These are phyloP conservation scores for Amazona finschi DNA, from an alignment of 2,797 vertebrate genomes.

Conservation along the genomic window DNA sequence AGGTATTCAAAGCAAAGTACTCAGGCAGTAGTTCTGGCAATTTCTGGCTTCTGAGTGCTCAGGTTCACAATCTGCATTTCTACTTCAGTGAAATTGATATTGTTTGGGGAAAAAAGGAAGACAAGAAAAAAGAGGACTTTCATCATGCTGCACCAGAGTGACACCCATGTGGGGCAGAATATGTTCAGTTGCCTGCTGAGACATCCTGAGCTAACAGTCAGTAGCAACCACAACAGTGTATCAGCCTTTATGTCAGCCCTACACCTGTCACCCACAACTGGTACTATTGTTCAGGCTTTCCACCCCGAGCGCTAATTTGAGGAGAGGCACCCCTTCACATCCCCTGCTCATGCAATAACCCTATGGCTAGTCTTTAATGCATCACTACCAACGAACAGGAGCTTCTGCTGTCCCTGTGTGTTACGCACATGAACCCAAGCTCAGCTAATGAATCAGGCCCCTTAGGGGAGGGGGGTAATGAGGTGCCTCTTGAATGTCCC, in stretches of 20 bases:
- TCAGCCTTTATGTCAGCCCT: background rate
- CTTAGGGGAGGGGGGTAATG: background rate
- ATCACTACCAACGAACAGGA: fast-evolving
- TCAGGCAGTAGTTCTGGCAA: background rate
- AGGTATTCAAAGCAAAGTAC: background rate
- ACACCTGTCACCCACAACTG: fast-evolving
- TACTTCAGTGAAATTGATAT: background rate
- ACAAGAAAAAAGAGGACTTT: background rate
- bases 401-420: background rate
- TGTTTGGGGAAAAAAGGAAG: background rate
- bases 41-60: background rate
- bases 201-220: fast-evolving
- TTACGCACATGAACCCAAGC: background rate
- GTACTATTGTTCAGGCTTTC: background rate
- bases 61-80: background rate
- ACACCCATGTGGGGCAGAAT: background rate
- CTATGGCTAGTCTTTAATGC: background rate
- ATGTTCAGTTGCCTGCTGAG: background rate
- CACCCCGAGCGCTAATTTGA: background rate
- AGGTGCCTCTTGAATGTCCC: background rate
- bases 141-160: background rate
- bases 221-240: background rate
- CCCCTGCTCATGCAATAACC: background rate
- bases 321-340: fast-evolving
- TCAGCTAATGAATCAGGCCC: background rate